Percentiles rank a stretch among this genome's conserved stretches.
Conservation (phyloP, 1,140 invertebrate species). For the Telenomus remus region DNA sequence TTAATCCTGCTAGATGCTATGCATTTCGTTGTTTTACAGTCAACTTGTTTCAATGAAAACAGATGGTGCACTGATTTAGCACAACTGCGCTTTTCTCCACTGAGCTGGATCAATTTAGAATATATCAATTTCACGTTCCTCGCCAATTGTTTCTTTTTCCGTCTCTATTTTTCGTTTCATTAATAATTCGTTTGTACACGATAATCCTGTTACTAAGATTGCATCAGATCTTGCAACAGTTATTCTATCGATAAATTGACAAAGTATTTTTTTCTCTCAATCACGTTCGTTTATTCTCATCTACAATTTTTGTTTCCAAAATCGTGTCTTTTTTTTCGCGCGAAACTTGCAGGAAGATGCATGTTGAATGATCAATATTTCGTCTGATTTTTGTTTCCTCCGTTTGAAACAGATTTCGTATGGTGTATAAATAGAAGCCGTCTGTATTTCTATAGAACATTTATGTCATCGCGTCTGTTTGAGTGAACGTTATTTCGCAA, state of each 20-base stretch:
- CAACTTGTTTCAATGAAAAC: conserved; percentile 56
- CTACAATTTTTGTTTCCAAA: too few relatives aligned
- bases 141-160: conserved; percentile 13
- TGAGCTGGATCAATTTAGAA: conserved; percentile 39
- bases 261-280: too few relatives aligned
- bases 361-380: too few relatives aligned
- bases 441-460: not conserved
- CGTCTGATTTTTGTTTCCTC: too few relatives aligned
- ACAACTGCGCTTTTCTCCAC: conserved; percentile 36
- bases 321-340: too few relatives aligned
- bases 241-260: too few relatives aligned
- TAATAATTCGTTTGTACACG: conserved; percentile 11
- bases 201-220: too few relatives aligned
- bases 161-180: conserved; percentile 3
- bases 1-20: conserved; percentile 50
- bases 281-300: too few relatives aligned
- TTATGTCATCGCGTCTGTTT: not conserved
- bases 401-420: too few relatives aligned
- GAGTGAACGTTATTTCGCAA: not conserved
- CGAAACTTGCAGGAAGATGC: too few relatives aligned
- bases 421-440: too few relatives aligned
- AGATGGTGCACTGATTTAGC: conserved; percentile 51
- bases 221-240: too few relatives aligned
- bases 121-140: conserved; percentile 42
- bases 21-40: conserved; percentile 52